Evolutionary conservation across 2,888 invertebrate genomes (phyloP).

Genomic region (Agrochola lychnidis): DNA sequence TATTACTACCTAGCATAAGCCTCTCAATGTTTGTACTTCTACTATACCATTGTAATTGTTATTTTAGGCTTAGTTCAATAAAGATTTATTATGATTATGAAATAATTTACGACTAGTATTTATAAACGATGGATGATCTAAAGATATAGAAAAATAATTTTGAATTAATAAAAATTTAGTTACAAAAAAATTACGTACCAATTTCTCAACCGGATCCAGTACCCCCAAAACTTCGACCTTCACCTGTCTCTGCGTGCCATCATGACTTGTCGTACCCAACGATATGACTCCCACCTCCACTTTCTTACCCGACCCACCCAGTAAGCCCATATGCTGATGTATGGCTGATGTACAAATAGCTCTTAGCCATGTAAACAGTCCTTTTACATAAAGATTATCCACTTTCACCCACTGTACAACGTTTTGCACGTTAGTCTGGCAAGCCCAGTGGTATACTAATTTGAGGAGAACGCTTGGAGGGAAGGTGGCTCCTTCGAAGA

Average conservation of each 20-base stretch:
- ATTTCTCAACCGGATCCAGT: conserved; percentile 93
- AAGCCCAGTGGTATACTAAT: conserved; percentile 97
- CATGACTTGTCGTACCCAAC: conserved; percentile 95
- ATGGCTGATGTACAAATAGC: conserved; percentile 95
- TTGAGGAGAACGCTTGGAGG: conserved; percentile 96
- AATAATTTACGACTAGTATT: too few species aligned
- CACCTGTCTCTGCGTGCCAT: conserved; percentile 94
- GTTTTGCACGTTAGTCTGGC: conserved; percentile 97
- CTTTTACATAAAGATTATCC: conserved; percentile 89
- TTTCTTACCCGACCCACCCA: conserved; percentile 93
- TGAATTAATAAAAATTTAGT: too few species aligned
- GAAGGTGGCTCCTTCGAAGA: conserved; percentile 96
- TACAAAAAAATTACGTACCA: conserved; percentile 60
- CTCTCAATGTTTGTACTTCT: too few species aligned
- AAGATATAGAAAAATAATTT: too few species aligned
- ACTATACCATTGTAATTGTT: too few species aligned
- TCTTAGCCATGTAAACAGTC: conserved; percentile 91
- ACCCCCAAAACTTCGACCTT: conserved; percentile 97
- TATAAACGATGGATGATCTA: too few species aligned
- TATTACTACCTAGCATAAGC: too few species aligned
- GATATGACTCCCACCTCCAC: conserved; percentile 97
- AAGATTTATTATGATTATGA: too few species aligned
- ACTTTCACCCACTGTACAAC: conserved; percentile 97
- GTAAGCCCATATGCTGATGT: conserved; percentile 93
- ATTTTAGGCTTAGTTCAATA: too few species aligned